Conservation (phyloP, 92 coral and sea anemone genomes). For the Palythoa caribaeorum region DNA sequence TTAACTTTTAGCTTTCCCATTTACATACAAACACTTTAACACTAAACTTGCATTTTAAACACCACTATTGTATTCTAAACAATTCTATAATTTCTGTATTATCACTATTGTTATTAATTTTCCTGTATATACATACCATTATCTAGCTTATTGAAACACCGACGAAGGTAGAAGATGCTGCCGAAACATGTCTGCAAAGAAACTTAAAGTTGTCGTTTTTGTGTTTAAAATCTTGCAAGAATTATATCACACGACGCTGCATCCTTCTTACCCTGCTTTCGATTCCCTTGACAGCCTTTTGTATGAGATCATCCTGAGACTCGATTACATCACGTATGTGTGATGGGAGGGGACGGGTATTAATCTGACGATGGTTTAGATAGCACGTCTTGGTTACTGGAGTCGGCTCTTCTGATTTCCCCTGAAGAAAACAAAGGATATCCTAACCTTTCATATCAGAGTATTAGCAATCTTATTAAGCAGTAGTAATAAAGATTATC, state of each 20-base stretch:
- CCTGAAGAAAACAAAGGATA: background rate
- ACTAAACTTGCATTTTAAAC: no score
- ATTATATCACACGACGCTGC: background rate
- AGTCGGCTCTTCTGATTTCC: background rate
- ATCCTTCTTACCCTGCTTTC: background rate
- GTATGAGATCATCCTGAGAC: conserved; percentile 12
- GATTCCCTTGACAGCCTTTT: conserved; percentile 6
- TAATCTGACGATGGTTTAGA: background rate
- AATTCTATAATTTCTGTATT: no score
- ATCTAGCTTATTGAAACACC: no score
- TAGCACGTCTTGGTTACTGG: conserved; percentile 17
- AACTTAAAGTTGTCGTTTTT: no score
- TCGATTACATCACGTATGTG: conserved; percentile 28
- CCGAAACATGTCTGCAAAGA: no score
- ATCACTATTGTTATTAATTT: background rate
- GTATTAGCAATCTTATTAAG: background rate
- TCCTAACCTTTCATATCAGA: background rate
- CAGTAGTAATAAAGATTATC: no score
- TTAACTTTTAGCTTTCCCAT: no score
- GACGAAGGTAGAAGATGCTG: no score
- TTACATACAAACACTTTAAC: no score
- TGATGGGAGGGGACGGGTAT: conserved; percentile 18
- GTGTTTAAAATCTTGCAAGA: background rate
- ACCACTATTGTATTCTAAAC: no score
- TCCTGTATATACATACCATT: background rate